Conservation (phyloP, 30 jellyfish, hydroid and myxozoan genomes). For the Rhopilema esculentum region DNA sequence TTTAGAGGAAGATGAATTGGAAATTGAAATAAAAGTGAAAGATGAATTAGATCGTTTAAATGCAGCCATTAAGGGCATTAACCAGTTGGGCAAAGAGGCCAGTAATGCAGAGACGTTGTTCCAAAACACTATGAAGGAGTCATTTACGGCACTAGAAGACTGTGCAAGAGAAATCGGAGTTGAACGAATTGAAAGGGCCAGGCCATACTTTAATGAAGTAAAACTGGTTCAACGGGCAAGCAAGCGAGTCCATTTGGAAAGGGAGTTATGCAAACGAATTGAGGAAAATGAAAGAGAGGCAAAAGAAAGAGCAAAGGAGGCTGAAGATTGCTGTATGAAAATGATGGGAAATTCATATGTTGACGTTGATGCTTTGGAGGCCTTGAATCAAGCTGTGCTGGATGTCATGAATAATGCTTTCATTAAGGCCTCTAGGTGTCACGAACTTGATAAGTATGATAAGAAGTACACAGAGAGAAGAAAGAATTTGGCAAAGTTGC, state of each 20-base stretch:
- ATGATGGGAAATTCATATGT: slow-evolving; percentile 9
- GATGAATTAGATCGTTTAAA: slow-evolving; percentile 27
- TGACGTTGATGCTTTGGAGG: slow-evolving; percentile 9
- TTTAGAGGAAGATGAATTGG: neutral
- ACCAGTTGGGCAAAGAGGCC: slow-evolving; percentile 27
- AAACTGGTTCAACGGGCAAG: slow-evolving; percentile 5
- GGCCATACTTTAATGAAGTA: slow-evolving; percentile 24
- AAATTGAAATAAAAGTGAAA: slow-evolving; percentile 4
- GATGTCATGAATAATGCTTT: slow-evolving; percentile 11
- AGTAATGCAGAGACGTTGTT: slow-evolving; percentile 8
- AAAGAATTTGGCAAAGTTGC: slow-evolving; percentile 2
- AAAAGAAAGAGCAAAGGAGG: neutral
- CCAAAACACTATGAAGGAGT: slow-evolving; percentile 5
- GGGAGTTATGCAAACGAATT: neutral
- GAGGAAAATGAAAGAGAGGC: neutral
- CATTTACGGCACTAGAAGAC: slow-evolving; percentile 2
- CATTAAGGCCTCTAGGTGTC: neutral
- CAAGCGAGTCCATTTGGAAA: neutral
- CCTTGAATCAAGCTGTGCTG: slow-evolving; percentile 4
- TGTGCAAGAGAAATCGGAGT: slow-evolving; percentile 13
- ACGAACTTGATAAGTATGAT: slow-evolving; percentile 1
- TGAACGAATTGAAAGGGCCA: slow-evolving; percentile 5
- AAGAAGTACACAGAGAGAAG: neutral
- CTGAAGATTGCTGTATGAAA: neutral
- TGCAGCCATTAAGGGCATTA: neutral